phyloP scores from a whole-genome alignment of 2,797 vertebrate species.

The Gallinago solitaria region DNA sequence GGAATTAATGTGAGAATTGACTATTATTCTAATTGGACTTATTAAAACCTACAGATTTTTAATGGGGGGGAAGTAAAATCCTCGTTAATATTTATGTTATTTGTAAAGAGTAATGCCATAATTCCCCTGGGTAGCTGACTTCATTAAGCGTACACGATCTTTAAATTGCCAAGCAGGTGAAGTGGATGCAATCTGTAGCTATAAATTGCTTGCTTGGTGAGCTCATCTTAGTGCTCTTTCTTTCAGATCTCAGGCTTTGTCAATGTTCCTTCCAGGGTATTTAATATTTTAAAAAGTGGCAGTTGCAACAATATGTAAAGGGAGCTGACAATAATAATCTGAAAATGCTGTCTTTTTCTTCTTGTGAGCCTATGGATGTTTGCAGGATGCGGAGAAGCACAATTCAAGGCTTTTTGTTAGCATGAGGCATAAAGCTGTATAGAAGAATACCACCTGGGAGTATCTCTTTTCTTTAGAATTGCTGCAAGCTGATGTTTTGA shows the following conservation, averaged over 20 bases:
- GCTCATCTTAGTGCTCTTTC: not conserved
- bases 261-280: conserved; percentile 38
- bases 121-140: not conserved
- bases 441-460: not conserved
- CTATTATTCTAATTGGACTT: not conserved
- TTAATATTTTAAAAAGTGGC: conserved; percentile 62
- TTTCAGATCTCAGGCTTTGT: conserved; percentile 46
- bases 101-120: conserved; percentile 19
- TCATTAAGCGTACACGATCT: not conserved
- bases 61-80: not conserved
- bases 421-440: not conserved
- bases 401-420: conserved; percentile 5
- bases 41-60: conserved; percentile 5
- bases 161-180: conserved; percentile 22
- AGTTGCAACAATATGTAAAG: not conserved
- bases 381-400: not conserved
- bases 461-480: not conserved
- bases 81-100: conserved; percentile 24
- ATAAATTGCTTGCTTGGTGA: not conserved
- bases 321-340: not conserved
- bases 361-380: not conserved
- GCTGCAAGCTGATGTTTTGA: not conserved
- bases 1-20: not conserved
- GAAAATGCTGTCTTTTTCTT: conserved; percentile 22
- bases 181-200: not conserved